phyloP scores from a whole-genome alignment of 1,140 invertebrate species.

The Luehdorfia chinensis region DNA sequence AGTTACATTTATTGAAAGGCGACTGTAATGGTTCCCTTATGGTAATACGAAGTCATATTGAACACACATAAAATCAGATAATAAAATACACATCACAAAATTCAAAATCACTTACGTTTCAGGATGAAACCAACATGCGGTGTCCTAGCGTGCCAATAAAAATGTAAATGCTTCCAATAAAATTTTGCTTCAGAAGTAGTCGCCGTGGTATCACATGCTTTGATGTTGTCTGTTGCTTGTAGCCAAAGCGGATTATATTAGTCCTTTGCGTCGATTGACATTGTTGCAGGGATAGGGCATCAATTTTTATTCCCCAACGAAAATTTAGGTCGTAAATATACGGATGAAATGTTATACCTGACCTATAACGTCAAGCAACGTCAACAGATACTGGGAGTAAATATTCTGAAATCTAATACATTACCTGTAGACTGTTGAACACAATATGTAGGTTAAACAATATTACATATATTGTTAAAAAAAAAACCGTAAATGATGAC shows the following conservation, averaged over 20 bases:
- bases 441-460: no score
- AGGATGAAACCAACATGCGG: conserved; percentile 53
- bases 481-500: no score
- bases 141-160: conserved; percentile 73
- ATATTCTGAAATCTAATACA: no score
- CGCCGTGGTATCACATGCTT: conserved; percentile 47
- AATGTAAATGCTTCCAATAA: conserved; percentile 73
- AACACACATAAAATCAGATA: conserved; percentile 70
- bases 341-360: conserved; percentile 3
- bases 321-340: conserved; percentile 4
- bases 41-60: conserved; percentile 61
- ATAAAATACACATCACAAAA: conserved; percentile 76
- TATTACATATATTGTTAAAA: no score
- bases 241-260: conserved; percentile 34
- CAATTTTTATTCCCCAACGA: conserved; percentile 2
- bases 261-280: conserved; percentile 10
- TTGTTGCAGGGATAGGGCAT: conserved; percentile 1
- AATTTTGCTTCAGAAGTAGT: conserved; percentile 73
- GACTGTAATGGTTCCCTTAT: conserved; percentile 55
- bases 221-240: conserved; percentile 57
- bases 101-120: conserved; percentile 76
- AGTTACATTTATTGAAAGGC: conserved; percentile 17
- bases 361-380: neutral
- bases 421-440: no score
- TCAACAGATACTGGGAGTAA: no score